These are phyloP conservation scores for Datnioides undecimradiatus DNA, from an alignment of 2,113 vertebrate genomes.

Conservation along the genomic window DNA sequence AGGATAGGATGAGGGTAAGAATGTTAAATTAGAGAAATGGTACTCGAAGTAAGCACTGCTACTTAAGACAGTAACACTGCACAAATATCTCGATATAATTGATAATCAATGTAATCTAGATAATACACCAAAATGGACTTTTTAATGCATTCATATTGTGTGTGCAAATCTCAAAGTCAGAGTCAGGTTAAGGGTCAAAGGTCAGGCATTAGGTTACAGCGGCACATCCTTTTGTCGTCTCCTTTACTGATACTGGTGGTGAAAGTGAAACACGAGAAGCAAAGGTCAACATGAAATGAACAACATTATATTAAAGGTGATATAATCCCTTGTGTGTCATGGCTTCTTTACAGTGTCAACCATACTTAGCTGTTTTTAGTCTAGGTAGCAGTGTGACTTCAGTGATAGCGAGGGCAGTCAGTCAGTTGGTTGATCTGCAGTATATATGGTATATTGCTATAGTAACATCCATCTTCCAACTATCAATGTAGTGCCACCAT, in stretches of 20 bases:
- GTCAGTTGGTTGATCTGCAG: neutral
- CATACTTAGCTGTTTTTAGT: neutral
- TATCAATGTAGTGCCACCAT: neutral
- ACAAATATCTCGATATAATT: neutral
- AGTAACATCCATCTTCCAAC: neutral
- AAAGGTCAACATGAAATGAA: constrained; percentile 15
- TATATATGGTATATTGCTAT: no score
- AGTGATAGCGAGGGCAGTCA: neutral
- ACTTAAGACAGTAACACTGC: neutral
- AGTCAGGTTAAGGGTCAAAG: constrained; percentile 29
- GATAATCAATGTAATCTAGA: neutral
- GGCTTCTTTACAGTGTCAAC: neutral
- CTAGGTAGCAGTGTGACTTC: neutral
- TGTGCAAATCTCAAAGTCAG: neutral
- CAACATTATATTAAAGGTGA: constrained; percentile 16
- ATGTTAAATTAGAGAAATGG: constrained; percentile 9
- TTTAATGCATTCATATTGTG: constrained; percentile 4
- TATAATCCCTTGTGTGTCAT: neutral
- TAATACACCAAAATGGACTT: neutral
- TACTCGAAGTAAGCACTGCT: neutral
- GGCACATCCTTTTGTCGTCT: constrained; percentile 4
- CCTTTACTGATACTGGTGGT: constrained; percentile 21
- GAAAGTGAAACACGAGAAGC: constrained; percentile 39
- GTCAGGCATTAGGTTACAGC: constrained; percentile 42
- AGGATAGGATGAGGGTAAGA: neutral